Percentiles rank a stretch among this genome's conserved stretches.
These are phyloP conservation scores for Eubasilissa regina DNA, from an alignment of 1,140 invertebrate genomes.

Conservation along the genomic window DNA sequence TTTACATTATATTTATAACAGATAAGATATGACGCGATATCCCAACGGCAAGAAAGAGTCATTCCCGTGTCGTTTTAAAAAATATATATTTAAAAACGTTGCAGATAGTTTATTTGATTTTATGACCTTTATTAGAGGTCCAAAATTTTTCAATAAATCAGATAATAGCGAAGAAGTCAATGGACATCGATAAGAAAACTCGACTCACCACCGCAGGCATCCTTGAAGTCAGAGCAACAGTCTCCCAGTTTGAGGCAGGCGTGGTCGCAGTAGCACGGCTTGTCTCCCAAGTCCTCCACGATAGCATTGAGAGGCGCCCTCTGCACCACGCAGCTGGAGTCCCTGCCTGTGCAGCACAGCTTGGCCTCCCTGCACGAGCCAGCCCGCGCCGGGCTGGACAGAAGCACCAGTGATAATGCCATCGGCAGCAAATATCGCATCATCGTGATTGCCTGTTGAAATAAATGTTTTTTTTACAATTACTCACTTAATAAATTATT, in stretches of 20 bases:
- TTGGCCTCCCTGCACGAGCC: conserved; percentile 83
- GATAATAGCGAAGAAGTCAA: too few relatives aligned
- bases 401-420: conserved; percentile 3
- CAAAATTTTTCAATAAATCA: too few relatives aligned
- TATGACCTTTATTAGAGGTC: too few relatives aligned
- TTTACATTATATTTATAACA: too few relatives aligned
- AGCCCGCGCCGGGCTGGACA: conserved; percentile 54
- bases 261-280: conserved; percentile 92
- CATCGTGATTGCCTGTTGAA: background rate
- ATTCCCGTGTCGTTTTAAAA: too few relatives aligned
- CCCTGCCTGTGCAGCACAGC: conserved; percentile 85
- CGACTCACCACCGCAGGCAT: conserved; percentile 86
- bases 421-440: background rate
- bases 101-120: too few relatives aligned
- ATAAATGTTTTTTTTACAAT: too few relatives aligned
- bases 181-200: background rate
- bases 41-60: too few relatives aligned
- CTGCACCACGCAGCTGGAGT: conserved; percentile 90
- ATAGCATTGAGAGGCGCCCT: conserved; percentile 87
- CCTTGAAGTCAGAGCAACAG: conserved; percentile 88
- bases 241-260: conserved; percentile 89
- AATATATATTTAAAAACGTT: too few relatives aligned
- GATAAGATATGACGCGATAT: too few relatives aligned
- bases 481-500: too few relatives aligned
- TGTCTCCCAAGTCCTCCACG: conserved; percentile 84